Conservation (phyloP, 2,797 vertebrate genomes). For the Silurus lanzhouensis region DNA sequence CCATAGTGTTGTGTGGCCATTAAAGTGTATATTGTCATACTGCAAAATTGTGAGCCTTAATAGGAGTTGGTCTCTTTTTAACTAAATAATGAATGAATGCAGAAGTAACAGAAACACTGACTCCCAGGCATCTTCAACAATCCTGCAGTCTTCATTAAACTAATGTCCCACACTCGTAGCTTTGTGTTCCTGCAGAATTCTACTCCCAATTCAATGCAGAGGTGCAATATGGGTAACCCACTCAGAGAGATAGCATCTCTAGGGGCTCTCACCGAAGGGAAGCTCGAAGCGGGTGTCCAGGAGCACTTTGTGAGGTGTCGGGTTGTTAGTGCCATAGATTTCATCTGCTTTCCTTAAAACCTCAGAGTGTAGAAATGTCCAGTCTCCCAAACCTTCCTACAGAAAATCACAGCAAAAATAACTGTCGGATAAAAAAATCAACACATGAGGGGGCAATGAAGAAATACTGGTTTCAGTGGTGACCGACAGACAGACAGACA, state of each 20-base stretch:
- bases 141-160: not conserved
- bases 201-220: not conserved
- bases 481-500: too few relatives aligned
- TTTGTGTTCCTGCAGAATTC: not conserved
- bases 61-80: not conserved
- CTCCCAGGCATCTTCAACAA: not conserved
- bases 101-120: not conserved
- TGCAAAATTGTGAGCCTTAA: not conserved
- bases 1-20: too few relatives aligned
- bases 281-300: conserved; percentile 94
- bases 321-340: conserved; percentile 94
- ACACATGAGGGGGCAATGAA: not conserved
- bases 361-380: conserved; percentile 89
- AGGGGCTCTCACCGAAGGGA: conserved; percentile 85
- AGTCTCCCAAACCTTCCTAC: conserved; percentile 95
- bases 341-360: conserved; percentile 95
- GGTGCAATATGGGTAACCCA: not conserved
- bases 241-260: not conserved
- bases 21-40: not conserved
- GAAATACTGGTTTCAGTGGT: too few relatives aligned
- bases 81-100: not conserved
- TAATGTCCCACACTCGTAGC: not conserved
- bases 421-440: not conserved
- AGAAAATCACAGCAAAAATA: conserved; percentile 32
- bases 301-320: conserved; percentile 88